phyloP scores from a whole-genome alignment of 2,797 vertebrate species.

The Tarsius wallacei region DNA sequence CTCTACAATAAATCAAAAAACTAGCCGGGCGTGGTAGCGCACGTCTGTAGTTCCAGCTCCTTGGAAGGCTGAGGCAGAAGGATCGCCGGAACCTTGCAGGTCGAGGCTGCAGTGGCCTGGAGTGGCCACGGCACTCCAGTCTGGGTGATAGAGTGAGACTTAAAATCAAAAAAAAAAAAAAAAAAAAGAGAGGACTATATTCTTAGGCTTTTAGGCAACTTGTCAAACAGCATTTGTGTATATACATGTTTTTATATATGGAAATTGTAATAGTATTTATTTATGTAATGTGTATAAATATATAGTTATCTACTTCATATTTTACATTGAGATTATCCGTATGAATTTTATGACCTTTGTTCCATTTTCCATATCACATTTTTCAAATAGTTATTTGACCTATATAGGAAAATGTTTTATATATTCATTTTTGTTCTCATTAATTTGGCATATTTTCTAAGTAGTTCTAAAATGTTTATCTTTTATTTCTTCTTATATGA shows the following conservation, averaged over 20 bases:
- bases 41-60: no score
- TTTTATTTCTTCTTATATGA: background rate
- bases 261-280: no score
- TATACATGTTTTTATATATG: no score
- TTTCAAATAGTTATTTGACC: conserved; percentile 6
- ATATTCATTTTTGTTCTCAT: background rate
- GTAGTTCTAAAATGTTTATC: background rate
- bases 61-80: no score
- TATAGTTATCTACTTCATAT: background rate
- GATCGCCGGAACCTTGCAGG: no score
- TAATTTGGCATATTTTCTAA: background rate
- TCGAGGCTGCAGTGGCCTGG: no score
- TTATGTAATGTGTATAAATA: background rate
- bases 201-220: background rate
- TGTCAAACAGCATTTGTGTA: background rate
- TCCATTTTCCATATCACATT: background rate
- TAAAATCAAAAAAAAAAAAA: no score
- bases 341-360: background rate
- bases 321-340: background rate
- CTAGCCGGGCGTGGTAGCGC: no score
- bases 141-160: no score
- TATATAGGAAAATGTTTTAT: background rate
- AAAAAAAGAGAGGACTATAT: background rate
- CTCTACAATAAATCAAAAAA: no score
- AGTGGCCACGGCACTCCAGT: no score